Base-by-base conservation (phyloP, 2,888 invertebrate species). In the Proisotoma minuta region DNA sequence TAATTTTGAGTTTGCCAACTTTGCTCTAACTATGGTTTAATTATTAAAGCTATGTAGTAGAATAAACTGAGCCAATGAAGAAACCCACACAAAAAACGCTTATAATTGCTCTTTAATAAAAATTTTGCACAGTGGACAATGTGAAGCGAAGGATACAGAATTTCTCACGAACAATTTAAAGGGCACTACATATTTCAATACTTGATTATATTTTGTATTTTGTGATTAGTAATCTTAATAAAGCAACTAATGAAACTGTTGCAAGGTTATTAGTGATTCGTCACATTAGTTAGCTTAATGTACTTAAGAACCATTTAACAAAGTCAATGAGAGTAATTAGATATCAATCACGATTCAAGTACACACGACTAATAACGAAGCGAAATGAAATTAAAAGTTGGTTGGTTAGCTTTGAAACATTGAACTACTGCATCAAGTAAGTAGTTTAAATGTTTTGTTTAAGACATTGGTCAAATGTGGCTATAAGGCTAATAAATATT, bases 371-470 rank as follows among this genome's bases (percentile, higher is more conserved):
- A 34, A 34, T 34, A 5, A 43, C 43, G 20, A 34, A 20, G 15
- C 18, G 43, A 56, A 56, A 56, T 43, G 56, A 56, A 56, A 56
- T 56, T 56, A 56, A 56, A 39, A 56, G 40, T 56, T 5, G 18
- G 20, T 34, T 43, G 40, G 39, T 43, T 47, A 56, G 24, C 56
- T 39, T 18, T 43, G 43, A 5, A n/a, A n/a, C n/a, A n/a, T n/a
- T n/a, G n/a, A n/a, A n/a, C n/a, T n/a, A n/a, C n/a, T n/a, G n/a
- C n/a, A n/a, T n/a, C n/a, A n/a, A n/a, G n/a, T n/a, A n/a, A n/a
- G n/a, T n/a, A n/a, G n/a, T n/a, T n/a, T n/a, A n/a, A n/a, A n/a
- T n/a, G n/a, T n/a, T n/a, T n/a, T 43, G 15, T 43, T 43, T n/a
- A 43, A 43, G 43, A 18, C 43, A 43, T 18, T 20, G 43, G 15